Conservation (phyloP, 35 echinoderm and acorn worm species). For the Heliocidaris tuberculata region DNA sequence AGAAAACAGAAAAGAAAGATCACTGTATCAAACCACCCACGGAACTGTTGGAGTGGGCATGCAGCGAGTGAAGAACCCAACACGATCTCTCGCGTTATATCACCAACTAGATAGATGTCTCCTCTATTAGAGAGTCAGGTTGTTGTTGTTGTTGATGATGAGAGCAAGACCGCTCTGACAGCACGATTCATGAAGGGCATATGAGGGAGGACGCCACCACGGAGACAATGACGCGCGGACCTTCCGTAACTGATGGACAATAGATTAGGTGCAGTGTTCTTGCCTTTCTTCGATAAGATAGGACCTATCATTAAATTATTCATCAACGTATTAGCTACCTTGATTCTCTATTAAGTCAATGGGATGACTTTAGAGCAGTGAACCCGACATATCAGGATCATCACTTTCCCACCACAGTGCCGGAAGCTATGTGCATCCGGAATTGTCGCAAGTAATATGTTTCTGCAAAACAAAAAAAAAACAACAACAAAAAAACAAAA, state of each 20-base stretch:
- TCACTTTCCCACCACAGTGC: not conserved
- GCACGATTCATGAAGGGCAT: not conserved
- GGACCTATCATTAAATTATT: not conserved
- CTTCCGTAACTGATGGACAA: not conserved
- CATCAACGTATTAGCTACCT: not conserved
- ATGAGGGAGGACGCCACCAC: not conserved
- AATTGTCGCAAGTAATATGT: too few relatives aligned
- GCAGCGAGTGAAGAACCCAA: not conserved
- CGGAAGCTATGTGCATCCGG: not conserved
- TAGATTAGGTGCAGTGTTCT: not conserved
- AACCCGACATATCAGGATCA: not conserved
- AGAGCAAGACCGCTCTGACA: not conserved
- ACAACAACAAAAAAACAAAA: too few relatives aligned
- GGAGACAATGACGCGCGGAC: not conserved
- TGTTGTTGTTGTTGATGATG: not conserved
- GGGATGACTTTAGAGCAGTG: not conserved
- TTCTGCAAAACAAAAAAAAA: too few relatives aligned
- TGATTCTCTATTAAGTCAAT: not conserved
- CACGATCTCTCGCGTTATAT: not conserved
- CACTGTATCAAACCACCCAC: not conserved
- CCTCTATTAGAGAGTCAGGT: not conserved
- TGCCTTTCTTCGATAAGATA: not conserved
- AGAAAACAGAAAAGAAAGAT: not conserved
- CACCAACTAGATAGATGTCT: not conserved
- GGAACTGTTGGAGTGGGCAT: not conserved